These are phyloP conservation scores for Drosophila neonasuta DNA, from an alignment of 2,888 invertebrate genomes.

Conservation along the genomic window DNA sequence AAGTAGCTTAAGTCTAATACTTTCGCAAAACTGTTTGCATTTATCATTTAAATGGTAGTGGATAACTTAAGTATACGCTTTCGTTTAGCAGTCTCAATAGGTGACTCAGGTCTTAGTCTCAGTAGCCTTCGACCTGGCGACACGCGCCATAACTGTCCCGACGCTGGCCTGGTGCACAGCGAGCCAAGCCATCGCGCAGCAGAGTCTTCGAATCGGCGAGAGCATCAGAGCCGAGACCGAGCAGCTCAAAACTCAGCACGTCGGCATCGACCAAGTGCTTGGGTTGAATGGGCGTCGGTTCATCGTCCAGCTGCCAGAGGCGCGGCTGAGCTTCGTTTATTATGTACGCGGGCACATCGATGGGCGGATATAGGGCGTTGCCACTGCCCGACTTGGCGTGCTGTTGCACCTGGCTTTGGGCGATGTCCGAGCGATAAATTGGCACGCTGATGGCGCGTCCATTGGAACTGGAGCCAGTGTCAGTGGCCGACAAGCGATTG, in stretches of 20 bases:
- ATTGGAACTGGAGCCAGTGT: constrained; percentile 9
- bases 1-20: constrained; percentile 36
- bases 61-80: constrained; percentile 38
- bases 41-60: constrained; percentile 12
- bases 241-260: constrained; percentile 71
- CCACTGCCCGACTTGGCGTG: constrained; percentile 42
- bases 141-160: constrained; percentile 88
- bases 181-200: constrained; percentile 86
- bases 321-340: constrained; percentile 59
- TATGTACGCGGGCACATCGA: constrained; percentile 70
- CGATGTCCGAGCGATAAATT: constrained; percentile 70
- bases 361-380: constrained; percentile 72
- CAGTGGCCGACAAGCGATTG: constrained; percentile 59
- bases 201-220: constrained; percentile 82
- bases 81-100: constrained; percentile 52
- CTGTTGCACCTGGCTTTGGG: constrained; percentile 8
- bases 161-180: constrained; percentile 88
- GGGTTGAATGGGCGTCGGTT: constrained; percentile 61
- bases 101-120: constrained; percentile 48
- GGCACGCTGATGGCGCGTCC: constrained; percentile 65
- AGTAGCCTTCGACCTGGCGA: constrained; percentile 81
- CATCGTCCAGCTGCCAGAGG: constrained; percentile 70
- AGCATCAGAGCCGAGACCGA: constrained; percentile 58
- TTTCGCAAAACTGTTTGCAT: constrained; percentile 17
- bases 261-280: constrained; percentile 75